phyloP scores from a whole-genome alignment of 2,888 invertebrate species.

The Ethmia dodecea region DNA sequence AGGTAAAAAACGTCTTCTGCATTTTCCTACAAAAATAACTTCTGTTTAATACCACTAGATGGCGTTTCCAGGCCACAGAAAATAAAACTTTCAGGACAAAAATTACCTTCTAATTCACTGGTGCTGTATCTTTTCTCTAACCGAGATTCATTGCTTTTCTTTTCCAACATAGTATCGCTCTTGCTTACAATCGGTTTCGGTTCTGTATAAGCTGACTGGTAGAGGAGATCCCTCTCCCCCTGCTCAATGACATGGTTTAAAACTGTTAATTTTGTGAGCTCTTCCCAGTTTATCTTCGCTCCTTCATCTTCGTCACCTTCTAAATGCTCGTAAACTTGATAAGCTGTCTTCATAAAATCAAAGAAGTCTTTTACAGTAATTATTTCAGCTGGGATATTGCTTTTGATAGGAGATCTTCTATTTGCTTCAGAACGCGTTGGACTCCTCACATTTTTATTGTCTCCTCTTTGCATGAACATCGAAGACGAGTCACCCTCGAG shows the following conservation, averaged over 20 bases:
- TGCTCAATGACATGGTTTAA: slow-evolving; percentile 68
- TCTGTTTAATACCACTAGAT: slow-evolving; percentile 20
- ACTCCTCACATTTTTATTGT: slow-evolving; percentile 32
- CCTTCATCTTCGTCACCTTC: slow-evolving; percentile 63
- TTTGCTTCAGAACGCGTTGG: slow-evolving; percentile 36
- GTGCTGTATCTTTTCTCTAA: slow-evolving; percentile 53
- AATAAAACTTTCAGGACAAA: too few species aligned
- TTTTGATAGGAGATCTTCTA: slow-evolving; percentile 35
- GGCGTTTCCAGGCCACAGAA: slow-evolving; percentile 8
- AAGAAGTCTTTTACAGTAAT: slow-evolving; percentile 84
- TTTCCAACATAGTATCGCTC: slow-evolving; percentile 55
- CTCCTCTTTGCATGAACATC: slow-evolving; percentile 51
- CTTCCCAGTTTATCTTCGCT: slow-evolving; percentile 70
- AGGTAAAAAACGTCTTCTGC: slow-evolving; percentile 37
- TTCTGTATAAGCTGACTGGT: slow-evolving; percentile 46
- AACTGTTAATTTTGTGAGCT: slow-evolving; percentile 66
- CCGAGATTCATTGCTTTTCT: slow-evolving; percentile 33
- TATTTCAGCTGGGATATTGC: slow-evolving; percentile 69
- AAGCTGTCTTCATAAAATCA: slow-evolving; percentile 84
- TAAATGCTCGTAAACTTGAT: slow-evolving; percentile 79
- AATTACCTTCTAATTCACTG: slow-evolving; percentile 62
- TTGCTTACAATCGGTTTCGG: slow-evolving; percentile 51
- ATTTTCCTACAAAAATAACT: slow-evolving; percentile 35
- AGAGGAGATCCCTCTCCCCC: slow-evolving; percentile 60
- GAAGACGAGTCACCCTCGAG: slow-evolving; percentile 50